Conservation (phyloP, 2,888 invertebrate genomes). For the Choristoneura rosaceana region DNA sequence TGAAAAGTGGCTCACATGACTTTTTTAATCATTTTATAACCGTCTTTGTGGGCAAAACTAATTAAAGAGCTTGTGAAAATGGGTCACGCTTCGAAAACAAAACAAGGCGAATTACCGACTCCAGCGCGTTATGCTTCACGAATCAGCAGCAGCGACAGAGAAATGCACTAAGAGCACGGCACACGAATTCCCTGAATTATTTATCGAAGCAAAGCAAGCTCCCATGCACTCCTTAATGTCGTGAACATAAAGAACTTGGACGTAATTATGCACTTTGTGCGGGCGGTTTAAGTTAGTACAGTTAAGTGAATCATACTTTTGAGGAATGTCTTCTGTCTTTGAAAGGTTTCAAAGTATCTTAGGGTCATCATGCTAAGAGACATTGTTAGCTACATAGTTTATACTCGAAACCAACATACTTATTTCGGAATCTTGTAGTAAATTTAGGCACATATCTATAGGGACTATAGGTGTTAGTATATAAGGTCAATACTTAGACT, state of each 20-base stretch:
- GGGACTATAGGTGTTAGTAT: too few relatives aligned
- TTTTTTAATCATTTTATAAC: too few relatives aligned
- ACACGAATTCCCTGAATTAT: slow-evolving; percentile 46
- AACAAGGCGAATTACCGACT: neutral
- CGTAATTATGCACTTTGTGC: slow-evolving; percentile 20
- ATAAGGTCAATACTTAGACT: too few relatives aligned
- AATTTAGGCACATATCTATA: too few relatives aligned
- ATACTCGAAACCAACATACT: too few relatives aligned
- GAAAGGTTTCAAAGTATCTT: too few relatives aligned
- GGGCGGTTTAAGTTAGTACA: neutral
- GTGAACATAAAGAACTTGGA: slow-evolving; percentile 25
- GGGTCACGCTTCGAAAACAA: neutral
- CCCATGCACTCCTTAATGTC: slow-evolving; percentile 42
- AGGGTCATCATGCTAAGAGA: too few relatives aligned
- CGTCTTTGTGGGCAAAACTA: too few relatives aligned
- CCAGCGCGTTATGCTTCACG: slow-evolving; percentile 7
- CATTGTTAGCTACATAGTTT: too few relatives aligned
- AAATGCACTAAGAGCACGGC: slow-evolving; percentile 48
- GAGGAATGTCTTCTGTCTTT: too few relatives aligned
- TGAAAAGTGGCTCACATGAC: too few relatives aligned
- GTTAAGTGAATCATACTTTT: neutral
- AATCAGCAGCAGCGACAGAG: slow-evolving; percentile 37
- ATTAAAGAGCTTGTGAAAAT: neutral
- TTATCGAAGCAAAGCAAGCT: slow-evolving; percentile 43
- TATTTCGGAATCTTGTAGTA: too few relatives aligned